These are phyloP conservation scores for Dendronephthya gigantea DNA, from an alignment of 64 coral and sea anemone genomes.

Conservation along the genomic window DNA sequence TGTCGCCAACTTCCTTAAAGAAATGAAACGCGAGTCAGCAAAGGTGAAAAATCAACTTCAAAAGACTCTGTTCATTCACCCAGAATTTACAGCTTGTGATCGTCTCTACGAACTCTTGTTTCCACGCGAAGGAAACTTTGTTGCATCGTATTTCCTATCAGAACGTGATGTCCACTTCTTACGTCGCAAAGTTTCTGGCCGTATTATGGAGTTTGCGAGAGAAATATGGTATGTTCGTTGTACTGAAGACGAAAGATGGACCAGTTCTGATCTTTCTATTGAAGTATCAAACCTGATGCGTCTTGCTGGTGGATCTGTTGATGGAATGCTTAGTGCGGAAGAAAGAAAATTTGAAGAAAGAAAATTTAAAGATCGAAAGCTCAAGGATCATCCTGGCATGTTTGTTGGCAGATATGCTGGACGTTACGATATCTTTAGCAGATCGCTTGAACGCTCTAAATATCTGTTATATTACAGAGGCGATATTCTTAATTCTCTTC, in stretches of 20 bases:
- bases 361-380: background rate
- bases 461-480: conserved; percentile 34
- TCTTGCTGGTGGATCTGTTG: background rate
- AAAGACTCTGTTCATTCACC: background rate
- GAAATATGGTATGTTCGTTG: conserved; percentile 30
- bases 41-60: background rate
- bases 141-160: background rate
- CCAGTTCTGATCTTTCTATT: conserved; percentile 53
- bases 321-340: conserved; percentile 35
- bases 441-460: conserved; percentile 44
- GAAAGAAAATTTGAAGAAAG: conserved; percentile 38
- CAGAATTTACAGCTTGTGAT: conserved; percentile 34
- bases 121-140: conserved; percentile 31
- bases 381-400: conserved; percentile 5
- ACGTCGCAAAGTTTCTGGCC: conserved; percentile 14
- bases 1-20: conserved; percentile 25
- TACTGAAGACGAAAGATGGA: background rate
- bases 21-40: background rate
- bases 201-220: conserved; percentile 30
- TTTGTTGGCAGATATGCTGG: background rate
- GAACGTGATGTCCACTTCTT: background rate
- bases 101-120: conserved; percentile 45
- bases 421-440: conserved; percentile 44
- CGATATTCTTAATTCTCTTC: conserved; percentile 36
- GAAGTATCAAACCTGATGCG: conserved; percentile 51